Base-by-base conservation (phyloP, 2,797 vertebrate species). In the Gymnothorax reevesii region DNA sequence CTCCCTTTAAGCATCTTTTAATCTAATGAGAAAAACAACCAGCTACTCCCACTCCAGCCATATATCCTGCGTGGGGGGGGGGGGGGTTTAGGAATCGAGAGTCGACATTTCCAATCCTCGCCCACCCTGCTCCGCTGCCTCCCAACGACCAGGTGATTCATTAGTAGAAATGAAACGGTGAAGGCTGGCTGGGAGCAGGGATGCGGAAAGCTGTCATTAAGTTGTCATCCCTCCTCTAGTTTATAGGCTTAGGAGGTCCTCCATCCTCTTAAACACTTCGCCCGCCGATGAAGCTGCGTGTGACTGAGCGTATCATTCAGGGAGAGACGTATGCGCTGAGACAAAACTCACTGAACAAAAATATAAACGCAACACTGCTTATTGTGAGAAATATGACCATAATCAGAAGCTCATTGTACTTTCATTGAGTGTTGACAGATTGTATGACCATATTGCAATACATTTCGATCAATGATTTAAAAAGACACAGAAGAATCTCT, bases 221-320 rank as follows among this genome's bases (percentile, higher is more conserved):
- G 20, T 2, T 73, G 83, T 84, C 64, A 55, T 27, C 62, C 75
- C 27, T 20, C 49, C 27, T 20, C 12, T 17, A 60, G 17, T 66
- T 64, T 52, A n/a, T 52, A 13, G 60, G 83, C 83, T 22, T 66
- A 20, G 42, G 42, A 66, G 85, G 60, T 27, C 52, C 8, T 1
- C 49, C 42, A 15, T 69, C 73, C 79, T 2, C 12, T 17, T 12
- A 27, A n/a, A 84, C 49, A n/a, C 15, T 13, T 33, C 42, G 5
- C 3, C 27, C 57, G 25, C 49, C 64, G 0, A 49, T 22, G 17
- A 49, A 55, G 62, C 83, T 64, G 54, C 57, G 42, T 10, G 75
- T 8, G 73, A 8, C 49, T 54, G n/a, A 60, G n/a, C 75, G 54
- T 82, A 60, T 86, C 55, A 82, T 57, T 86, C 57, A 5, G 79